These are phyloP conservation scores for Netelia fuscicornis DNA, from an alignment of 2,888 invertebrate genomes.

Conservation along the genomic window DNA sequence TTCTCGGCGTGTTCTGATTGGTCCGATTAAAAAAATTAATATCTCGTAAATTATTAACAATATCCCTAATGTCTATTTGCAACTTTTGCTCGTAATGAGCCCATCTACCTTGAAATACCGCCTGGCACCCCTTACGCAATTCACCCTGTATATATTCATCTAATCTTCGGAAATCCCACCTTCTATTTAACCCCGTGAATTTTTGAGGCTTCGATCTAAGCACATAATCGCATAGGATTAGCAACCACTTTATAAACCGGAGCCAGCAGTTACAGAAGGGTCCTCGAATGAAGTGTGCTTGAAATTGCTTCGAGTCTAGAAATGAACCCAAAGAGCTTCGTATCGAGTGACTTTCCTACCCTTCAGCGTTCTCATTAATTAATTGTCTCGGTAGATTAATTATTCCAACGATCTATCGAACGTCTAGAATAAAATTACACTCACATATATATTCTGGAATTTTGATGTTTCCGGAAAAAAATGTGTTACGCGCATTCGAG, in stretches of 20 bases:
- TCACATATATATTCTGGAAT: not conserved
- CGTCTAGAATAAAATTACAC: too few species aligned
- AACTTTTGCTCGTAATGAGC: too few species aligned
- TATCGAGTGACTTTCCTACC: not conserved
- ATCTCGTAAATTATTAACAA: too few species aligned
- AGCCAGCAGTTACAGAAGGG: conserved; percentile 16
- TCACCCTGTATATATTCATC: too few species aligned
- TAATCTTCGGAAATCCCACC: not conserved
- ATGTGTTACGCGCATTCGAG: not conserved
- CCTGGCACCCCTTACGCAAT: too few species aligned
- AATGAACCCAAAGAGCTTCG: conserved; percentile 29
- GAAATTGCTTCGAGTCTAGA: conserved; percentile 41
- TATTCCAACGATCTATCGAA: not conserved
- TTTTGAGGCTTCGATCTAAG: conserved; percentile 37
- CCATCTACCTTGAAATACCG: too few species aligned
- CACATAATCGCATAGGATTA: conserved; percentile 18
- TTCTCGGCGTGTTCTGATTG: too few species aligned
- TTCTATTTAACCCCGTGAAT: conserved; percentile 2
- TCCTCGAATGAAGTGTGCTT: conserved; percentile 35
- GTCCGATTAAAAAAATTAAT: too few species aligned
- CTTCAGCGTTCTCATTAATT: not conserved
- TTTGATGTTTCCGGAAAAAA: not conserved
- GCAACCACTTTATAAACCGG: conserved; percentile 43
- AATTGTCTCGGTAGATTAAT: not conserved
- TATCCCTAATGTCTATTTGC: too few species aligned